phyloP scores from a whole-genome alignment of 2,113 vertebrate genomes.

The Macrotus californicus region DNA sequence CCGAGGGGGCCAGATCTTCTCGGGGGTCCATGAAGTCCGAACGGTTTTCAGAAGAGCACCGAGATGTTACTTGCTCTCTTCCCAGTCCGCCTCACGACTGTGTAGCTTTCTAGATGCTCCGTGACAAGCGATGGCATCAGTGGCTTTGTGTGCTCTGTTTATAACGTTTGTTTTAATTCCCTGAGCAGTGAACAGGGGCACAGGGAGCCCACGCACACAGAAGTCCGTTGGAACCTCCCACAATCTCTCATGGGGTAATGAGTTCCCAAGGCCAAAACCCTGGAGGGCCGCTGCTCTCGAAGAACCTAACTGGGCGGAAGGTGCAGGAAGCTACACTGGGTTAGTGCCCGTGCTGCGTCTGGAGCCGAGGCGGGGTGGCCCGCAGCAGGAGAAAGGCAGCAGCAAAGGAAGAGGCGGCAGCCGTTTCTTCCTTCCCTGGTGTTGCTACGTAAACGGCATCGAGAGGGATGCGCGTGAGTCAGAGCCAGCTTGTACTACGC shows the following conservation, averaged over 20 bases:
- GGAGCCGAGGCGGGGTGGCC: too few relatives aligned
- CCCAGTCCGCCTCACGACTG: neutral
- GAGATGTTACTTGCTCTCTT: neutral
- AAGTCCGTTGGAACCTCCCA: neutral
- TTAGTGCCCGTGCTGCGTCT: too few relatives aligned
- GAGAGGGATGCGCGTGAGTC: too few relatives aligned
- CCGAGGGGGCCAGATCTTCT: neutral
- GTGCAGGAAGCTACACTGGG: neutral
- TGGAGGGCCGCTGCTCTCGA: neutral
- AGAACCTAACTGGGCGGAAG: neutral
- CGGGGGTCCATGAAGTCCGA: neutral
- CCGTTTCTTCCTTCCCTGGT: neutral
- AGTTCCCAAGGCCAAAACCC: neutral
- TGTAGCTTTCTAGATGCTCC: neutral
- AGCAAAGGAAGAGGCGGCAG: too few relatives aligned
- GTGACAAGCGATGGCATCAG: neutral
- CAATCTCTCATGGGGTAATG: neutral
- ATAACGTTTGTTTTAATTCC: too few relatives aligned
- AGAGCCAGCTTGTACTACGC: neutral
- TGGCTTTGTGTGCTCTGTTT: too few relatives aligned
- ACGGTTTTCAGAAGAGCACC: neutral
- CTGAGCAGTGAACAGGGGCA: too few relatives aligned
- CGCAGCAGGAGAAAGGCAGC: too few relatives aligned
- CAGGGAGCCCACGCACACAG: too few relatives aligned
- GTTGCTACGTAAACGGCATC: neutral